Percentiles rank a stretch among this genome's conserved stretches.
These are phyloP conservation scores for Lagopus muta DNA, from an alignment of 2,113 vertebrate genomes.

Conservation along the genomic window DNA sequence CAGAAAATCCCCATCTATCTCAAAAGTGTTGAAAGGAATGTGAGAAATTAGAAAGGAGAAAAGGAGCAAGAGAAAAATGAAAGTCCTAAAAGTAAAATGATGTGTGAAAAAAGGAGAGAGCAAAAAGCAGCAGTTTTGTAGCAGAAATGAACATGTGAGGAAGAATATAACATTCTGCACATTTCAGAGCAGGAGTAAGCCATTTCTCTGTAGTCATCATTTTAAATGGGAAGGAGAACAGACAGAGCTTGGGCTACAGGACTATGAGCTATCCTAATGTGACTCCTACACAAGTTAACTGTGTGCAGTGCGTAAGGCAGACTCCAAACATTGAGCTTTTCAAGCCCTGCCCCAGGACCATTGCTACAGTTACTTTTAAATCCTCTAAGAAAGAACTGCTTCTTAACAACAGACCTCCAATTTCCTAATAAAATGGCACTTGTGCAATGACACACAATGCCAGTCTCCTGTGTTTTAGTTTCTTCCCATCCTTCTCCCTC, in stretches of 20 bases:
- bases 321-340: rapidly evolving
- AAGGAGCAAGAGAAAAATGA: not conserved
- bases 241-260: not conserved
- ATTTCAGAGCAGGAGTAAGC: not conserved
- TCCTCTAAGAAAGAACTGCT: not conserved
- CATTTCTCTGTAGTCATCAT: not conserved
- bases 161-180: not conserved
- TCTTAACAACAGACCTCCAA: not conserved
- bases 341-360: not conserved
- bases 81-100: not conserved
- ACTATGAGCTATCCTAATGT: not conserved
- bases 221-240: not conserved
- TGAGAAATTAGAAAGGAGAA: not conserved
- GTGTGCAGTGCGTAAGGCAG: not conserved
- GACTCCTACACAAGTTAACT: not conserved
- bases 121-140: not conserved
- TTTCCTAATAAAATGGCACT: not conserved
- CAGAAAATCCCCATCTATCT: not conserved
- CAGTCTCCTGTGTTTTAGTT: rapidly evolving
- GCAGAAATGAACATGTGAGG: not conserved
- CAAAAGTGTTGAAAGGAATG: not conserved
- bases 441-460: not conserved
- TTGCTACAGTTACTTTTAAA: not conserved
- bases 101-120: not conserved
- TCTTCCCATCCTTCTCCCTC: not conserved